Evolutionary conservation across 2,888 invertebrate species (phyloP), one percentile per base, ranked within the genome.

Genomic region (Chydorus sphaericus): DNA sequence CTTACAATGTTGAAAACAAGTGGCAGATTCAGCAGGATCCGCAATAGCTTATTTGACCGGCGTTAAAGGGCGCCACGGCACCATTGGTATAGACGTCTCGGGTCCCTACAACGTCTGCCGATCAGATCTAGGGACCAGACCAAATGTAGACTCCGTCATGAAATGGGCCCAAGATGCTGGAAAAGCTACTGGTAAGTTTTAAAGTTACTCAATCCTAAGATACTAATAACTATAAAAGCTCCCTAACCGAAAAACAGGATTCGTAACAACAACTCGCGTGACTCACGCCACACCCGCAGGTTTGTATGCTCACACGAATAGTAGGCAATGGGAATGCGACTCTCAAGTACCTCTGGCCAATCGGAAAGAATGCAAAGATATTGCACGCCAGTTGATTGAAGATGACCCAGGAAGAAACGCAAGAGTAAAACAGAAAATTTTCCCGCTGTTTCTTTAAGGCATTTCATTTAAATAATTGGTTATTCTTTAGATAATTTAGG

Each of bases 271-370:
- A 0, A 88, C 89, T 52, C 76, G 90, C 50, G 82, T 92, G 1
- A 90, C 90, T 0, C 90, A 91, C 66, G 91, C 90, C 0, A 89
- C 91, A 0, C 90, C 91, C 0, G 81, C 79, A 4, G 85, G 87
- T 0, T 65, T 87, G 2, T 66, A 64, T 55, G 62, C 65, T 1
- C 62, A 62, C 55, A 56, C 60, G 1, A 60, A 61, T 4, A 54
- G 60, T 66, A 73, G 90, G 1, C 73, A 79, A 59, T 90, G 90
- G 89, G 90, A 90, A 66, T 86, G 87, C 62, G 88, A 89, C 61
- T 72, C 74, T 0, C 73, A 64, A 36, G 78, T 87, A 68, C 82
- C 84, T 0, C 61, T 61, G 39, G 58, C 64, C 16, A 67, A 67
- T 1, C 56, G 60, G 16, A 73, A 74, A 0, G 66, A 66, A 2